These are phyloP conservation scores for Laticauda colubrina DNA, from an alignment of 2,113 vertebrate genomes.

Conservation along the genomic window DNA sequence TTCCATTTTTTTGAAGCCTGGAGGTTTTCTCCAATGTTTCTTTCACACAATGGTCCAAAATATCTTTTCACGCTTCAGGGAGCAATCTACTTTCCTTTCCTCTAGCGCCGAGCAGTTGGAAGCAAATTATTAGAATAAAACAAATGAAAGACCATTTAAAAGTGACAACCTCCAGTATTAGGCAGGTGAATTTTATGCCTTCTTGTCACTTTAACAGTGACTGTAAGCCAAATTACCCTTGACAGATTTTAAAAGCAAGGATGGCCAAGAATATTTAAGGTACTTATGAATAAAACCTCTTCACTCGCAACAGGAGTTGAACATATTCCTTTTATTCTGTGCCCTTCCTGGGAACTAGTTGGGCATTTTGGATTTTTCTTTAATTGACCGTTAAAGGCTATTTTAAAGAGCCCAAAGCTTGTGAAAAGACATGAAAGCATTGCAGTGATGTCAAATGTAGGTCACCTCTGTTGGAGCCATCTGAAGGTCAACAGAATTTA, in stretches of 20 bases:
- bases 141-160: background rate
- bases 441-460: background rate
- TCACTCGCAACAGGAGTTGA: background rate
- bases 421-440: background rate
- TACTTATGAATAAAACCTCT: background rate
- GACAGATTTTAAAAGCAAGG: background rate
- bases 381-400: background rate
- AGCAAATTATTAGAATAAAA: background rate
- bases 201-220: background rate
- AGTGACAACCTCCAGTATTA: background rate
- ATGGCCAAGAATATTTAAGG: background rate
- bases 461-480: background rate
- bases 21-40: background rate
- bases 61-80: background rate
- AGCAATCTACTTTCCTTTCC: background rate
- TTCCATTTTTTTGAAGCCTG: background rate
- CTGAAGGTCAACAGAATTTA: background rate
- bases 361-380: background rate
- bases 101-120: background rate
- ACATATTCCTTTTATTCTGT: background rate
- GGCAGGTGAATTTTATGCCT: background rate
- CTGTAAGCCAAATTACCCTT: background rate
- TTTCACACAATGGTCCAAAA: background rate
- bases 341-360: background rate
- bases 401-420: background rate